A percentile compares a stretch with the other conserved stretches of the same genome.
Conservation (phyloP, 2,888 invertebrate genomes). For the Stenodema calcarata region DNA sequence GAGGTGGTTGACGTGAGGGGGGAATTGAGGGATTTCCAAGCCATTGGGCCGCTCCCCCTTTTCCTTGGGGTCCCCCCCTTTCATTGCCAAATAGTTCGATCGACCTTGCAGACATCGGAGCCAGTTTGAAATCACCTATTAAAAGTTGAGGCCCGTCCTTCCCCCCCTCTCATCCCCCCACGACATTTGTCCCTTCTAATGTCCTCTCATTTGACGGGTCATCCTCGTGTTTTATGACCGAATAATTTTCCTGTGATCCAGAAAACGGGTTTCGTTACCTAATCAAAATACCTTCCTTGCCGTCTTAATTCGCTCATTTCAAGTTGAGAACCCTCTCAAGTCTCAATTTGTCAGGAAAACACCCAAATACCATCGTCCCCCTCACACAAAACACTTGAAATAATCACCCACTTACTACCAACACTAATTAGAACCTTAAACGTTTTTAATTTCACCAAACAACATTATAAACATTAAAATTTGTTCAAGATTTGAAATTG, state of each 20-base stretch:
- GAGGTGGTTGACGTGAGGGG: not conserved
- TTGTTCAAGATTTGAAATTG: no score
- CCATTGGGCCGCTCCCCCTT: not conserved
- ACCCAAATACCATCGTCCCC: not conserved
- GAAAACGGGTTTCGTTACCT: not conserved
- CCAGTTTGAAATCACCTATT: conserved; percentile 10
- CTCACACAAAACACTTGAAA: no score
- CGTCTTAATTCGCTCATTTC: not conserved
- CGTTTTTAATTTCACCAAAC: no score
- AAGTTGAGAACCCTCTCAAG: not conserved
- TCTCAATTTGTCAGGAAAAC: not conserved
- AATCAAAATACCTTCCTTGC: conserved; percentile 14
- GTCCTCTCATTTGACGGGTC: conserved; percentile 22
- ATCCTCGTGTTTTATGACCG: conserved; percentile 1
- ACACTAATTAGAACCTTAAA: no score
- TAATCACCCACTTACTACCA: no score
- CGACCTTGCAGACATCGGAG: not conserved
- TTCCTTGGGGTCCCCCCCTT: not conserved
- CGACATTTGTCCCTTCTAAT: conserved; percentile 13
- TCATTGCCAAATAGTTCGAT: not conserved
- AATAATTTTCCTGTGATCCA: conserved; percentile 2
- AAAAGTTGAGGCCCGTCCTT: not conserved
- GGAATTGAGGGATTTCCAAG: not conserved
- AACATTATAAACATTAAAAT: no score
- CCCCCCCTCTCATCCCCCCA: not conserved